Conservation (phyloP, 2,113 vertebrate genomes). For the Pluvianellus socialis region DNA sequence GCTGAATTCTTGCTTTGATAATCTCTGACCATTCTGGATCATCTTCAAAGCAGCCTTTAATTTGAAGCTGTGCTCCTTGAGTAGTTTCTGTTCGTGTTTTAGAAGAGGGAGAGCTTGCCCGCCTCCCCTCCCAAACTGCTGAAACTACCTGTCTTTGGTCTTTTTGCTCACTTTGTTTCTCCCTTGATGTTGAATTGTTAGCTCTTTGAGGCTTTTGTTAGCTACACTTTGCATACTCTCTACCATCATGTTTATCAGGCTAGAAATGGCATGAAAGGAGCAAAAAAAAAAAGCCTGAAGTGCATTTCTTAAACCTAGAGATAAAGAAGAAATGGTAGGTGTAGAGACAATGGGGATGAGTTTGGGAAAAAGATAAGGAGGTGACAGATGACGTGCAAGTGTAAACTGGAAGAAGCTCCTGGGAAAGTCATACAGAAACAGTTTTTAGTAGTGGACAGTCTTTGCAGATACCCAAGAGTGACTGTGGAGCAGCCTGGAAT, state of each 20-base stretch:
- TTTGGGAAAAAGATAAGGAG: neutral
- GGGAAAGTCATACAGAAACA: neutral
- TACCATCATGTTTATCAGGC: neutral
- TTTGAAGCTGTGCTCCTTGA: conserved; percentile 7
- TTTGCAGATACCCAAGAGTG: neutral
- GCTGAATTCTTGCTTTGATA: conserved; percentile 44
- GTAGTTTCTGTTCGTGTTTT: neutral
- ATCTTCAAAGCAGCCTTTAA: conserved; percentile 41
- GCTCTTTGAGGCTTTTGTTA: neutral
- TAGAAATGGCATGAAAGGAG: neutral
- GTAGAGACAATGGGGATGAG: neutral
- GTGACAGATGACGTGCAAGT: neutral
- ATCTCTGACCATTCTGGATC: conserved; percentile 29
- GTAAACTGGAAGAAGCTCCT: neutral
- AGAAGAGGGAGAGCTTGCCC: neutral
- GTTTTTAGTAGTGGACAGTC: neutral
- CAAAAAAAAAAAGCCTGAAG: neutral
- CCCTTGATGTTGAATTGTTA: neutral
- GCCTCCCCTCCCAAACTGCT: neutral
- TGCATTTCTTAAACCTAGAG: neutral
- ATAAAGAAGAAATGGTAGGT: neutral
- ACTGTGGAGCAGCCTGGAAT: neutral
- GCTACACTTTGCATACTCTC: neutral
- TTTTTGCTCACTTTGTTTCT: conserved; percentile 4
- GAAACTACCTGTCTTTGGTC: neutral